A percentile compares a stretch with the other conserved stretches of the same genome.
Conservation (phyloP, 1,140 invertebrate genomes). For the Scaptomyza montana region DNA sequence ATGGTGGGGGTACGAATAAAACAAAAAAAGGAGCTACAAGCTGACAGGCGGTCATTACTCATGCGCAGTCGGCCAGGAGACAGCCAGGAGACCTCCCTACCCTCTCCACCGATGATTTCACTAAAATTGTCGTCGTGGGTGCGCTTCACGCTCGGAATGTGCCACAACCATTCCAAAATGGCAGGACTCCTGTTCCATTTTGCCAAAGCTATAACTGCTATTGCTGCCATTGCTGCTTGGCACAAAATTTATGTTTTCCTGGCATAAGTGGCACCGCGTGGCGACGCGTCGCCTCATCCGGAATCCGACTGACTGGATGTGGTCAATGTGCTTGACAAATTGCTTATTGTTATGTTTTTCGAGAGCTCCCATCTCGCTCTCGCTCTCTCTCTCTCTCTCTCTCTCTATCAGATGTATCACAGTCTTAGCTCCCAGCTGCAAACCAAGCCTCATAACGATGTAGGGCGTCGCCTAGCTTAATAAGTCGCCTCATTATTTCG, state of each 20-base stretch:
- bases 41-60: conserved; percentile 63
- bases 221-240: conserved; percentile 47
- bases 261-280: conserved; percentile 72
- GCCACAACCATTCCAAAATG: conserved; percentile 14
- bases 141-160: conserved; percentile 45
- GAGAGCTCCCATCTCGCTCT: background rate
- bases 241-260: conserved; percentile 79
- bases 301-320: conserved; percentile 52
- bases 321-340: conserved; percentile 81
- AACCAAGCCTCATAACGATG: background rate
- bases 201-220: no score
- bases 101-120: conserved; percentile 12
- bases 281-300: conserved; percentile 44
- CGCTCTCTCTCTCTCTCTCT: no score
- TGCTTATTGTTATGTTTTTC: conserved; percentile 80
- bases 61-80: conserved; percentile 47
- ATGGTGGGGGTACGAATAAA: background rate
- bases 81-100: conserved; percentile 4
- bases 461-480: conserved; percentile 55
- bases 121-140: conserved; percentile 26
- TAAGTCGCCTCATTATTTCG: conserved; percentile 51
- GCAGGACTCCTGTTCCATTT: background rate
- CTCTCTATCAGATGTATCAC: conserved; percentile 18
- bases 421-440: conserved; percentile 6
- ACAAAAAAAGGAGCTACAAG: conserved; percentile 4